Conservation (phyloP, 30 jellyfish, hydroid and myxozoan species). For the Morbakka virulenta region DNA sequence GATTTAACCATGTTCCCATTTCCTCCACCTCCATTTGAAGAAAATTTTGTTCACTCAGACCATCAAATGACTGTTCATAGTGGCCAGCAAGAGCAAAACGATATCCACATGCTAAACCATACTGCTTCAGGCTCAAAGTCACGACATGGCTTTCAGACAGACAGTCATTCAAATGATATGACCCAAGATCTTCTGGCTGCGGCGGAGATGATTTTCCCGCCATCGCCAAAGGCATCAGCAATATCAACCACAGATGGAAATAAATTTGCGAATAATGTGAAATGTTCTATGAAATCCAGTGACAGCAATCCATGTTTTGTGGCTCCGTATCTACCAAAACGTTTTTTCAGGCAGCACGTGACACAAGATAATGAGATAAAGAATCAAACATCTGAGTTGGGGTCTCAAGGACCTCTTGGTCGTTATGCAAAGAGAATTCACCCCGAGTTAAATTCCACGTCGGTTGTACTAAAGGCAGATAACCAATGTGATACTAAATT, state of each 20-base stretch:
- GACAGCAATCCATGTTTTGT: neutral
- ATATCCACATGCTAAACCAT: neutral
- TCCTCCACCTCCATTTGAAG: conserved; percentile 37
- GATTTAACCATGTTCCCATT: conserved; percentile 79
- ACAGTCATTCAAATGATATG: neutral
- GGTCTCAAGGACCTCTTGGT: too few species aligned
- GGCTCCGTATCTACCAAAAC: neutral
- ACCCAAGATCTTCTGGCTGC: neutral
- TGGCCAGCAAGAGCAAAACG: neutral
- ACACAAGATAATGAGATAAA: neutral
- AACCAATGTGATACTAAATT: neutral
- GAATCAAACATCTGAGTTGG: neutral
- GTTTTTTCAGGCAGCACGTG: neutral
- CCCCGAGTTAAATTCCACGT: neutral
- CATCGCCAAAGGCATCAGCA: neutral
- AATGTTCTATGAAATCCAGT: too few species aligned
- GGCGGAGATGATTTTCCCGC: neutral
- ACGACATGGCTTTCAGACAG: neutral
- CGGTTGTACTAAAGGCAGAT: neutral
- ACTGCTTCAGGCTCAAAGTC: neutral
- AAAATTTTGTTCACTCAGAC: neutral
- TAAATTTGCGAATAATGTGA: neutral
- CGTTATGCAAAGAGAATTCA: neutral
- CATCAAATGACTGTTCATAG: too few species aligned
- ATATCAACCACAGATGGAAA: neutral